Percentiles rank a stretch among this genome's conserved stretches.
These are phyloP conservation scores for Gracilinanus agilis DNA, from an alignment of 2,113 vertebrate genomes.

Conservation along the genomic window DNA sequence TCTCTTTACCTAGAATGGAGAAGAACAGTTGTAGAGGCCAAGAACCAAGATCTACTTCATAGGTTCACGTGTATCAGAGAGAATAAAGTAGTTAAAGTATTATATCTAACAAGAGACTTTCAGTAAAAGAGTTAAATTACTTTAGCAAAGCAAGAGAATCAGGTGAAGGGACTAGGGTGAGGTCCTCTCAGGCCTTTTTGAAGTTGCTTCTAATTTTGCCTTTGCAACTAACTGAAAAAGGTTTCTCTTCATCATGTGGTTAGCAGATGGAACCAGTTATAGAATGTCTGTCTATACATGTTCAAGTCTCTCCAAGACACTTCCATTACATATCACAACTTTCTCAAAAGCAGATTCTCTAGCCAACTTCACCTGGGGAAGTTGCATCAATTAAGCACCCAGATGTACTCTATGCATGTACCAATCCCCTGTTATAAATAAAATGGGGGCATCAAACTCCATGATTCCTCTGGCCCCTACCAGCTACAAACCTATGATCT, in stretches of 20 bases:
- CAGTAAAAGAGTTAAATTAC: background rate
- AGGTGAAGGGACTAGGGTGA: background rate
- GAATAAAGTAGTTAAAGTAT: background rate
- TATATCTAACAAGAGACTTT: background rate
- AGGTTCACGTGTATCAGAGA: background rate
- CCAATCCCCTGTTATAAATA: background rate
- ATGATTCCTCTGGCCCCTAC: background rate
- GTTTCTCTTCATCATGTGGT: background rate
- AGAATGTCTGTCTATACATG: background rate
- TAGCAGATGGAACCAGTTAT: background rate
- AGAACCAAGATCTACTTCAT: background rate
- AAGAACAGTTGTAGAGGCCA: background rate
- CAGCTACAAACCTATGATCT: background rate
- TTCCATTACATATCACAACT: background rate
- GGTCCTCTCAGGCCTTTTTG: background rate
- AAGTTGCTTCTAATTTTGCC: background rate
- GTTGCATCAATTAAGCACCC: background rate
- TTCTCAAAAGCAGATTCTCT: too few species aligned
- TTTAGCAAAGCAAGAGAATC: background rate
- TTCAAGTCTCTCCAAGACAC: background rate
- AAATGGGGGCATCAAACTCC: too few species aligned
- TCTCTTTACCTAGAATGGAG: background rate
- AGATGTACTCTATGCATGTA: background rate
- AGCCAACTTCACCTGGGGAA: too few species aligned
- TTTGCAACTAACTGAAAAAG: background rate